Evolutionary conservation across 2,113 vertebrate genomes (phyloP), one percentile per base, ranked within the genome.

Genomic region (Spizaetus ornatus): DNA sequence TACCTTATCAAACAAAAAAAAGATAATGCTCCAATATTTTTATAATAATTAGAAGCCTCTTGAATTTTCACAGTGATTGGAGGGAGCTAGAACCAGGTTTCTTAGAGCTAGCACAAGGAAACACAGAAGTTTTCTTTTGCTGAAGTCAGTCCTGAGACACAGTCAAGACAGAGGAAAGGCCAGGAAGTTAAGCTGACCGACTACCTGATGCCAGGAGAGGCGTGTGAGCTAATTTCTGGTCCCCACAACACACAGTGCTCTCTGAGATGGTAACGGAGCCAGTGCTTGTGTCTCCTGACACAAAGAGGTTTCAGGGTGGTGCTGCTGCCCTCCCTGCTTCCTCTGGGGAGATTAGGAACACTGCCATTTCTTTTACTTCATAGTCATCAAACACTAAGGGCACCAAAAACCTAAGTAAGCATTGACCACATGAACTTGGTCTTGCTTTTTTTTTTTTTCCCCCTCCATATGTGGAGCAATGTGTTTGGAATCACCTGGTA

Each of bases 281-380:
- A 31, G 8, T 29, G 15, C 34, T 74, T 16, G 3, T 32, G 10
- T 45, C 29, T 55, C 19, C 18, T 45, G 29, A 22, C 18, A 27
- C 0, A 1, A 34, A 5, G 1, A 67, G n/a, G 17, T 63, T 71
- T 69, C 40, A 29, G 7, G 8, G 16, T n/a, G 10, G 3, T 48
- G 27, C 11, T 90, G 47, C 45, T 87, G 34, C 38, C 61, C 16
- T 81, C 63, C 6, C 21, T 59, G 15, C 55, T 55, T 48, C 18
- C 27, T 53, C 47, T 67, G 61, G 36, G 45, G 16, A 79, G 13
- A n/a, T 45, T 2, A 47, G 32, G 20, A 80, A 13, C 3, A 4
- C 17, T 56, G 8, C 10, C 1, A 1, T 76, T 86, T 74, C 9
- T 94, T 85, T 71, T 62, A 23, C 25, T 73, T 36, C 34, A 7